These are phyloP conservation scores for Amphimallon solstitiale DNA, from an alignment of 2,888 invertebrate species.

Conservation along the genomic window DNA sequence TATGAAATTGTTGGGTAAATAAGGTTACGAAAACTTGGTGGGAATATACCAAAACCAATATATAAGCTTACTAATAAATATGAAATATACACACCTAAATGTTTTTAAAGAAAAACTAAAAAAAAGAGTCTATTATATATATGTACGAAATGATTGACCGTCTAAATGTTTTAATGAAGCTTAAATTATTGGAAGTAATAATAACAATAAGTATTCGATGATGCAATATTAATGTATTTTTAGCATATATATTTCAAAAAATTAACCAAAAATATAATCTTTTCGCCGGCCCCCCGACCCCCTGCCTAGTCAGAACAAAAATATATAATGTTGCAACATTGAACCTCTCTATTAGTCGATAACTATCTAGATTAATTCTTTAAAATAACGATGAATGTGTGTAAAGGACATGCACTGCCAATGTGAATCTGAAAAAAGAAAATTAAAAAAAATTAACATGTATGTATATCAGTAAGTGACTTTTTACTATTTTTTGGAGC, in stretches of 20 bases:
- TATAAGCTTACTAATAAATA: constrained; percentile 10
- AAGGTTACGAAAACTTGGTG: constrained; percentile 2
- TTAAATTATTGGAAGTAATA: constrained; percentile 16
- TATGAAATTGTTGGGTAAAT: constrained; percentile 4
- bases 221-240: not conserved
- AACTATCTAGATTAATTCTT: constrained; percentile 44
- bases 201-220: constrained; percentile 3
- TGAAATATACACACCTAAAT: constrained; percentile 7
- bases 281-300: too few species aligned
- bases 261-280: too few species aligned
- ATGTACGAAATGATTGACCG: constrained; percentile 24
- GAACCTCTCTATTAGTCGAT: constrained; percentile 40
- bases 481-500: constrained; percentile 36
- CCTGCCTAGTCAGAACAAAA: too few species aligned
- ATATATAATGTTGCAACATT: not conserved
- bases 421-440: constrained; percentile 48
- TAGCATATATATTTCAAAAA: too few species aligned
- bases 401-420: constrained; percentile 55
- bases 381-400: constrained; percentile 47
- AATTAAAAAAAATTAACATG: constrained; percentile 21
- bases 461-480: constrained; percentile 40
- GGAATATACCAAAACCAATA: constrained; percentile 16
- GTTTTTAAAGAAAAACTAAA: constrained; percentile 11
- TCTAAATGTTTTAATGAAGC: constrained; percentile 32
- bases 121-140: constrained; percentile 15